phyloP scores from a whole-genome alignment of 2,113 vertebrate genomes.

The Serinus canaria region DNA sequence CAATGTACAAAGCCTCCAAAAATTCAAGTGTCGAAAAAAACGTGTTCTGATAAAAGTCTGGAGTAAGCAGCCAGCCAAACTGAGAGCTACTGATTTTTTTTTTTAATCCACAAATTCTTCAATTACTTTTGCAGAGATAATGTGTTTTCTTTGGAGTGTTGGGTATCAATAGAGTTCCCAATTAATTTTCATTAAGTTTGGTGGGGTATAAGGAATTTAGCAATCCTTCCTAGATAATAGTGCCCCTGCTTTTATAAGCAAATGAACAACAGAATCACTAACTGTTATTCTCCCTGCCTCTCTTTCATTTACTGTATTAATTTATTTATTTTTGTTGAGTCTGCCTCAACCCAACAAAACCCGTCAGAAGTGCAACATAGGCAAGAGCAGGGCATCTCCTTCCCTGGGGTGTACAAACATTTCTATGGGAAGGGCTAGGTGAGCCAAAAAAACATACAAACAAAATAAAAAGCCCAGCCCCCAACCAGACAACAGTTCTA shows the following conservation, averaged over 20 bases:
- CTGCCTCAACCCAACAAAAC: background rate
- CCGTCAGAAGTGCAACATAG: background rate
- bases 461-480: background rate
- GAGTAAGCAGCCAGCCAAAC: constrained; percentile 6
- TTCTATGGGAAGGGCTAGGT: background rate
- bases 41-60: background rate
- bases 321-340: background rate
- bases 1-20: constrained; percentile 46
- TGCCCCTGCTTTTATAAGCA: background rate
- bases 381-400: background rate
- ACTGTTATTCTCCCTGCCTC: background rate
- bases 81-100: background rate
- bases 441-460: background rate
- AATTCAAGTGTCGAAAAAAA: constrained; percentile 45
- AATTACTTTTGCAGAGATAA: background rate
- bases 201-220: background rate
- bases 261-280: background rate
- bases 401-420: background rate
- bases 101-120: background rate
- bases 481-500: background rate
- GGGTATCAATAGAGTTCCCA: background rate
- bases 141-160: background rate
- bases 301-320: background rate
- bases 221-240: background rate
- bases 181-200: background rate